phyloP scores from a whole-genome alignment of 2,797 vertebrate species.

The Xerus rutilus region DNA sequence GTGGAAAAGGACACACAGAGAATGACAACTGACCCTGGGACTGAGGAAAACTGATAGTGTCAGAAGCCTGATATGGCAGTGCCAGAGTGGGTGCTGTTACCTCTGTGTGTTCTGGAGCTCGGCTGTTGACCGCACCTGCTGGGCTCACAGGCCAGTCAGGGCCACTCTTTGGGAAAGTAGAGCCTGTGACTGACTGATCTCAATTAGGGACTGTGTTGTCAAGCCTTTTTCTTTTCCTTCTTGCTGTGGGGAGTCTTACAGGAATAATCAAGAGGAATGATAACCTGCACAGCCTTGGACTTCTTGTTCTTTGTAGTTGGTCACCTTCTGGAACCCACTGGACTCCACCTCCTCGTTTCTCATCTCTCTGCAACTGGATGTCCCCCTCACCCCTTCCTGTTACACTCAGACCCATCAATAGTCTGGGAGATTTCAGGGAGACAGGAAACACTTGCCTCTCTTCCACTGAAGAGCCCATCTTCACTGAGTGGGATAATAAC shows the following conservation, averaged over 20 bases:
- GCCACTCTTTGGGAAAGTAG: neutral
- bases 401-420: neutral
- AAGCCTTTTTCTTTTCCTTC: neutral
- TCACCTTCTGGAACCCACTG: neutral
- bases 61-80: neutral
- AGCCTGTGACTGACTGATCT: neutral
- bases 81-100: neutral
- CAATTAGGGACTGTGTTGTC: neutral
- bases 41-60: neutral
- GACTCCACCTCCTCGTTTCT: neutral
- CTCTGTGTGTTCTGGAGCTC: constrained; percentile 27
- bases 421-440: neutral
- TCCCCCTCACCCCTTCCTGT: neutral
- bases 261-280: neutral
- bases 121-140: constrained; percentile 55
- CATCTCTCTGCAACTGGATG: neutral
- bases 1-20: neutral
- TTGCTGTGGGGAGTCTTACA: neutral
- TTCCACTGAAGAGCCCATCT: neutral
- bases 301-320: neutral
- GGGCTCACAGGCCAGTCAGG: neutral
- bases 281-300: neutral
- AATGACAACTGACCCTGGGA: neutral
- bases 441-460: neutral
- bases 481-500: neutral